These are phyloP conservation scores for Brassicogethes aeneus DNA, from an alignment of 2,888 invertebrate species.

Conservation along the genomic window DNA sequence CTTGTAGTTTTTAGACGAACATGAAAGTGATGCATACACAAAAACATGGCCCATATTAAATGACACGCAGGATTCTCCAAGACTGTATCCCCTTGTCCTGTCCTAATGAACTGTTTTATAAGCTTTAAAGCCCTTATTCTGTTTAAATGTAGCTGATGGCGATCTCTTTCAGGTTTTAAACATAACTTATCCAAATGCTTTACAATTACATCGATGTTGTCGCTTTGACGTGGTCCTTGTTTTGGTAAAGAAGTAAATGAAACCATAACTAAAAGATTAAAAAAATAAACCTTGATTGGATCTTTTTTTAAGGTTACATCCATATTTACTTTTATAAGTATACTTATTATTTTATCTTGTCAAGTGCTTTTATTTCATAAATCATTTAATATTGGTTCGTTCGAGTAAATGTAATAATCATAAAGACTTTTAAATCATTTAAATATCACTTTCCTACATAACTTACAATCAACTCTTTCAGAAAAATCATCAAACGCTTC, in stretches of 20 bases:
- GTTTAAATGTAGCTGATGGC: not conserved
- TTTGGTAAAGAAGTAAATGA: not conserved
- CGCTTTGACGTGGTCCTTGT: not conserved
- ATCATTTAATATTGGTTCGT: too few relatives aligned
- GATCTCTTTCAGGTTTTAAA: not conserved
- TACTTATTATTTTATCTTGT: too few relatives aligned
- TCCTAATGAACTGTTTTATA: not conserved
- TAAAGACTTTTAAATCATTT: too few relatives aligned
- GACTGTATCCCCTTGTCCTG: not conserved
- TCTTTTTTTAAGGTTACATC: too few relatives aligned
- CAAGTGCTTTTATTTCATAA: too few relatives aligned
- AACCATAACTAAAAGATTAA: not conserved
- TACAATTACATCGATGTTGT: not conserved
- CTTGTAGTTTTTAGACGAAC: not conserved
- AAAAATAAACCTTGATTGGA: too few relatives aligned
- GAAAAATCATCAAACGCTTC: too few relatives aligned
- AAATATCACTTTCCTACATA: too few relatives aligned
- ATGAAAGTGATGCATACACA: not conserved
- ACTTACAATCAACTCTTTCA: too few relatives aligned
- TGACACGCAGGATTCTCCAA: not conserved
- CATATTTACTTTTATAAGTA: too few relatives aligned
- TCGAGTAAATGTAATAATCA: too few relatives aligned
- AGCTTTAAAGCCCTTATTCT: not conserved
- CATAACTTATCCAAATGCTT: not conserved
- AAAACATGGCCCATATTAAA: not conserved